Conservation (phyloP, 2,113 vertebrate genomes). For the Thomomys bottae region DNA sequence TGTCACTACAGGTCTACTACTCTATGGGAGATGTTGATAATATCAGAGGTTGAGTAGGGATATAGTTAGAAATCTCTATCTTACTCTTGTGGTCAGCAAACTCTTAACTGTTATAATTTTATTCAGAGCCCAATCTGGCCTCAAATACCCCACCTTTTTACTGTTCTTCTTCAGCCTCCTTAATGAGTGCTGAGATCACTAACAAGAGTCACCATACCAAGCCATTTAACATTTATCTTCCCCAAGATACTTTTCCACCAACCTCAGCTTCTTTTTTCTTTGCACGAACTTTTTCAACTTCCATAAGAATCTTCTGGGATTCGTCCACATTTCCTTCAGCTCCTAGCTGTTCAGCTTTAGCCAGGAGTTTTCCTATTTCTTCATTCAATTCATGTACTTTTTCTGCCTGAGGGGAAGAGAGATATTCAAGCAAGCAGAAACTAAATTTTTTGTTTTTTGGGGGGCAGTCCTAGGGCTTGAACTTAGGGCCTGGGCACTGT, state of each 20-base stretch:
- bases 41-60: neutral
- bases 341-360: slow-evolving; percentile 98
- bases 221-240: neutral
- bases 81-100: neutral
- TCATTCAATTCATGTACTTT: slow-evolving; percentile 99
- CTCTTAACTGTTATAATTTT: neutral
- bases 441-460: neutral
- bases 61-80: neutral
- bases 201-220: neutral
- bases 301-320: slow-evolving; percentile 97
- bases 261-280: slow-evolving; percentile 99
- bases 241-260: slow-evolving; percentile 37
- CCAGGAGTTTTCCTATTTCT: slow-evolving; percentile 98
- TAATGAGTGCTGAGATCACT: neutral
- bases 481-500: too few species aligned
- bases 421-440: neutral
- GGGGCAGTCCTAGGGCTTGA: too few species aligned
- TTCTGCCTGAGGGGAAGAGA: slow-evolving; percentile 89
- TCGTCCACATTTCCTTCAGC: slow-evolving; percentile 99
- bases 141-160: neutral
- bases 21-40: neutral
- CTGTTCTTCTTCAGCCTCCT: neutral
- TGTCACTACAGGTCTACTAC: neutral
- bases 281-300: slow-evolving; percentile 96
- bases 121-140: neutral